Base-by-base conservation (phyloP, 2,888 invertebrate genomes). In the Rotaria socialis region DNA sequence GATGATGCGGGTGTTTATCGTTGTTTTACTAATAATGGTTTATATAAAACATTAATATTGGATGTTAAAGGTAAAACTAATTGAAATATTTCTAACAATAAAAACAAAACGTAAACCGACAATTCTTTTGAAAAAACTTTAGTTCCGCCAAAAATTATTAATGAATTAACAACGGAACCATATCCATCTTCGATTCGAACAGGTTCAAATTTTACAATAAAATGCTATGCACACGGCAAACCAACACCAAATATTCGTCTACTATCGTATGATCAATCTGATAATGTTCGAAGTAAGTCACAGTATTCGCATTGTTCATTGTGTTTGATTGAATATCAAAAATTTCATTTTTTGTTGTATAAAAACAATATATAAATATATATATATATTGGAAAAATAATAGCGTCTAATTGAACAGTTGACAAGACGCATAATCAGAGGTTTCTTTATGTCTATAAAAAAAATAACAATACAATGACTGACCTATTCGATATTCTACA, bases 121-220 rank as follows among this genome's bases (percentile, higher is more conserved):
- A 2, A 35, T 35, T 35, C 35, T 35, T 35, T 35, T 35, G 35
- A 35, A 35, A 35, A 35, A 35, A 35, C 35, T 60, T 67, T 67
- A 80, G 80, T 80, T 80, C 80, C 80, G n/a, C 80, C 80, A 47
- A 43, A 80, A 47, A 80, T 80, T 47, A 47, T 80, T 24, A 47
- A 80, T 47, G 80, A 80, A 47, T 47, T 47, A 80, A 47, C 80
- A 80, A 80, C 80, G 4, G 43, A 41, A 24, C 24, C 80, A 2
- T 80, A 80, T 80, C 80, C 80, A 47, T 24, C 24, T n/a, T n/a
- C 80, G n/a, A 80, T 80, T 14, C 43, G 24, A 41, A 3, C 47
- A 5, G 80, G 80, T n/a, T 80, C 80, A n/a, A 80, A 80, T 80
- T 80, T 80, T 80, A 80, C 47, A 47, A 47, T 80, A 43, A 80